Evolutionary conservation across 2,797 vertebrate species (phyloP), one percentile per base, ranked within the genome.

Genomic region (Enteromius radiatus): DNA sequence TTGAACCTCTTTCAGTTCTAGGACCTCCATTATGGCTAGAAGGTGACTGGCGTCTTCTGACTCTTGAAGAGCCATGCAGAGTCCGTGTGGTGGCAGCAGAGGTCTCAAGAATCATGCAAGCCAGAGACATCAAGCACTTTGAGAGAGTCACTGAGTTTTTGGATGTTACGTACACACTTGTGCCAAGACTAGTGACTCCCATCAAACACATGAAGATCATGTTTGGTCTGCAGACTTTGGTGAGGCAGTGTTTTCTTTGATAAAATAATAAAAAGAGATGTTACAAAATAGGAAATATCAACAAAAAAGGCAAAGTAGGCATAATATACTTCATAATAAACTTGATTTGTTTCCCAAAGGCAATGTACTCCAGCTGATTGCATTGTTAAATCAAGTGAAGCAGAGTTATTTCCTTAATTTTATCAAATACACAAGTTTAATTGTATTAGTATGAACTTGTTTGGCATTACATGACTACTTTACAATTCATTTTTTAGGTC

Each of bases 141-240:
- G 91, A 92, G 69, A 88, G 75, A 69, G 92, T 64, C 19, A 47
- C 91, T 67, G 26, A 38, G 31, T 92, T 95, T 52, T 63, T 95
- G 81, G 90, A 95, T 7, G 69, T 76, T 21, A 91, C 82, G 0
- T 69, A 91, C 85, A 80, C 28, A 12, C 90, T 94, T 26, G 74
- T 92, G 0, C 94, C 94, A 65, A 43, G 41, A 26, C 89, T 95
- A 33, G 92, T 94, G 7, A 5, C 89, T 4, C 82, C 92, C 69
- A 93, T 95, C 75, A 94, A 93, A 89, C 94, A 95, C 89, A 94
- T 95, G 94, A 95, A 95, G 89, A 91, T 95, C 82, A 43, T 92
- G 81, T 95, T 94, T 81, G 94, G 94, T 52, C 89, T 95, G 4
- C 94, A 94, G 88, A 94, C 94, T 10, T 83, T 94, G 93, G 94